Conservation (phyloP, 2,797 vertebrate species). For the Hoplostethus mediterraneus region DNA sequence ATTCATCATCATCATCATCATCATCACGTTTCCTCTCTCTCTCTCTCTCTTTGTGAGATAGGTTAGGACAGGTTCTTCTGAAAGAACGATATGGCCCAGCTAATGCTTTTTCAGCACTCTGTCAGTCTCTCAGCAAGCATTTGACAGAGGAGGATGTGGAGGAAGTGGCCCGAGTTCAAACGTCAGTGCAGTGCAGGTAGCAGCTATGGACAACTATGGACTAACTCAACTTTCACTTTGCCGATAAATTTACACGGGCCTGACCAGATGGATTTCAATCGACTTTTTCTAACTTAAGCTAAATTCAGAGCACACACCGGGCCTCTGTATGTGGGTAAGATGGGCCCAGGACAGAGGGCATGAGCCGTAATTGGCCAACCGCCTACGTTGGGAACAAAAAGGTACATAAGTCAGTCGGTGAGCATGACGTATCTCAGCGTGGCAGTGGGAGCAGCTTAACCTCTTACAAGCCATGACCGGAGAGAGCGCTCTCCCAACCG, state of each 20-base stretch:
- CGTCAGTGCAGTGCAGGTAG: no score
- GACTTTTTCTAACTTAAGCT: not conserved
- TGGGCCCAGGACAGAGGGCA: not conserved
- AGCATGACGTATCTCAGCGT: constrained; percentile 26
- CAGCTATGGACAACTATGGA: no score
- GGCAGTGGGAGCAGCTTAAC: constrained; percentile 24
- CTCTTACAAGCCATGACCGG: constrained; percentile 15
- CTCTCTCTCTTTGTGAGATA: not conserved
- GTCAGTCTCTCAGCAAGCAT: no score
- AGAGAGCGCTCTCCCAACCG: constrained; percentile 21
- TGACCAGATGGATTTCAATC: not conserved
- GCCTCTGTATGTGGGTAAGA: not conserved
- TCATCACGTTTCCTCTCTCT: not conserved
- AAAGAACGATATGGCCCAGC: no score
- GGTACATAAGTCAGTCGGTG: constrained; percentile 23
- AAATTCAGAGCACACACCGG: constrained; percentile 1
- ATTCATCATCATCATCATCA: not conserved
- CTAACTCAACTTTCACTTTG: no score
- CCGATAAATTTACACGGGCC: not conserved
- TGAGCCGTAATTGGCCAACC: not conserved
- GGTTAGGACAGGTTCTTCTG: no score
- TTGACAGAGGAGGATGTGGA: no score
- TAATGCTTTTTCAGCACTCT: no score
- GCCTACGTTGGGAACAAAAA: constrained; percentile 15
- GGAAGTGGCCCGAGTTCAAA: no score